Conservation (phyloP, 1,140 invertebrate genomes). For the Aphidius ervi region DNA sequence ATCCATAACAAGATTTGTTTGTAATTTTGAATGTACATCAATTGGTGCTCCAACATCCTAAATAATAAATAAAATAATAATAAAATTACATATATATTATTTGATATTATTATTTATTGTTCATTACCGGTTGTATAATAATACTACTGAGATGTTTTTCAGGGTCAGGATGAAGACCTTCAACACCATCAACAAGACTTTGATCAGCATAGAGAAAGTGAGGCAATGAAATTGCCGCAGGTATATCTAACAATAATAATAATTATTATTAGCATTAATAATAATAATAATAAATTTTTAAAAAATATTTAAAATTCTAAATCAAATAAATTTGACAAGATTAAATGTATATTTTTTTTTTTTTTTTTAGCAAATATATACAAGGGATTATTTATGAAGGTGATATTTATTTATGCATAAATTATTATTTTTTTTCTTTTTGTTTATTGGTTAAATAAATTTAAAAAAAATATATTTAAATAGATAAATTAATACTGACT, state of each 20-base stretch:
- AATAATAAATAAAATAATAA: slow-evolving; percentile 19
- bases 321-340: background rate
- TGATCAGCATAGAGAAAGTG: slow-evolving; percentile 74
- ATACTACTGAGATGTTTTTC: slow-evolving; percentile 55
- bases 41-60: slow-evolving; percentile 61
- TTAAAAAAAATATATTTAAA: background rate
- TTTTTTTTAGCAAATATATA: background rate
- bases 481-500: slow-evolving; percentile 51
- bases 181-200: slow-evolving; percentile 59
- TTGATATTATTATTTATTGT: background rate
- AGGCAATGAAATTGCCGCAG: slow-evolving; percentile 69
- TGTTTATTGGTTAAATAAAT: slow-evolving; percentile 1
- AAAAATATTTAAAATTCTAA: background rate
- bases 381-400: no score
- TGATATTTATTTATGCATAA: no score
- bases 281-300: background rate
- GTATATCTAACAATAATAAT: slow-evolving; percentile 57
- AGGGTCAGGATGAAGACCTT: slow-evolving; percentile 61
- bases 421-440: no score
- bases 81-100: background rate
- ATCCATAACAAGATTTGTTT: slow-evolving; percentile 64
- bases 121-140: slow-evolving; percentile 56
- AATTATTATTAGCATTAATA: no score
- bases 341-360: background rate
- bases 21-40: slow-evolving; percentile 57